Conservation (phyloP, 2,113 vertebrate species). For the Pygoscelis adeliae region DNA sequence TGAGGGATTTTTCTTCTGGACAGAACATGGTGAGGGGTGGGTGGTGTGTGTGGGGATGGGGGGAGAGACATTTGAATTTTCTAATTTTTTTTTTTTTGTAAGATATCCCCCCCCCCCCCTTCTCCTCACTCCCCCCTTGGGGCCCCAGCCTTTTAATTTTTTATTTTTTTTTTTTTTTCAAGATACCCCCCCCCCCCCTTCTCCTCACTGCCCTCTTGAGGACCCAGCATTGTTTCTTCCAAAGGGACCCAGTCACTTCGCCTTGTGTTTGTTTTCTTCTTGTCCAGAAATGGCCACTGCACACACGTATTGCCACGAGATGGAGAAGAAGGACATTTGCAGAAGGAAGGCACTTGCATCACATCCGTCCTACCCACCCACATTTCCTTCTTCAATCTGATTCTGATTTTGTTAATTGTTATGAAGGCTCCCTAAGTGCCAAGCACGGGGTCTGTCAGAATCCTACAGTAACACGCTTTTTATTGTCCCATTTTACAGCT, state of each 20-base stretch:
- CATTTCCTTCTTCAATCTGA: not conserved
- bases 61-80: constrained; percentile 64
- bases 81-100: not conserved
- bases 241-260: not conserved
- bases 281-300: not conserved
- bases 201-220: not conserved
- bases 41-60: not conserved
- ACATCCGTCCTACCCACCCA: not conserved
- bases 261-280: not conserved
- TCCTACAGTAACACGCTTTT: constrained; percentile 28
- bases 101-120: not conserved
- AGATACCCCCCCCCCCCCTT: not conserved
- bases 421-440: not conserved
- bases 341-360: not conserved
- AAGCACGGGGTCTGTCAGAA: not conserved
- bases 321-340: not conserved
- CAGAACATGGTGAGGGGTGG: constrained; percentile 77
- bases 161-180: not conserved
- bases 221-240: not conserved
- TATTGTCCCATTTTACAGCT: constrained; percentile 34
- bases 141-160: constrained; percentile 22
- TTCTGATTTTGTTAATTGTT: constrained; percentile 51
- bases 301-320: accelerated
- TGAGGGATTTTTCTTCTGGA: constrained; percentile 96
- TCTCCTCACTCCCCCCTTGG: not conserved